Evolutionary conservation across 2,797 vertebrate species (phyloP), one percentile per base, ranked within the genome.

Genomic region (Pseudomugil gertrudae): DNA sequence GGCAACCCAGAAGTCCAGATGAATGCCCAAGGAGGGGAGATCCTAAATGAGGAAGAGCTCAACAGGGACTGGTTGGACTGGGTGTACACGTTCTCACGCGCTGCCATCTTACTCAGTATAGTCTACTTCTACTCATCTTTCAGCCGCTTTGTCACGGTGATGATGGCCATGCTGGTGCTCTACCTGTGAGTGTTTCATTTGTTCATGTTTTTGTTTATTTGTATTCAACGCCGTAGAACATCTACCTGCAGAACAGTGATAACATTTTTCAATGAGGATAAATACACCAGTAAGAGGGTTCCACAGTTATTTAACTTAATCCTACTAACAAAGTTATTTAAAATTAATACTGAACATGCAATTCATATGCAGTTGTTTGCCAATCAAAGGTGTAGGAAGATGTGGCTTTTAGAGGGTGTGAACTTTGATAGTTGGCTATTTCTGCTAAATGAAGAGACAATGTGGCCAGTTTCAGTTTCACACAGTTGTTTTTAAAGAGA

Each of bases 51-150:
- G 51, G 96, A 98, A 7, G 97, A 98, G 67, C 93, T 96, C 79
- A 96, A 98, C 78, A 92, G 95, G 24, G 97, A 98, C 80, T 98
- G 97, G 97, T 92, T 98, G 69, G 96, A 98, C 92, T 98, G 96
- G 97, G 94, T 97, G 84, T 98, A 97, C 89, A 96, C 95, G 0
- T 92, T 97, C 66, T 96, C 96, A 0, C 94, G 96, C 3, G 95
- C 96, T 0, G 95, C 94, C 0, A 94, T 98, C 78, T 90, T 98
- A 14, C 95, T 98, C 50, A 97, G 96, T 75, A 95, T 98, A n/a
- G 95, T 98, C 30, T 98, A 98, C 92, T 98, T 98, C 90, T 98
- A 98, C 86, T 98, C 97, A 0, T 98, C 97, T 36, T 97, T 98
- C 89, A 97, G 96, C 79, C 96, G 96, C 1, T 98, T 98, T 54